phyloP scores from a whole-genome alignment of 1,140 invertebrate genomes.

The Danaus plexippus region DNA sequence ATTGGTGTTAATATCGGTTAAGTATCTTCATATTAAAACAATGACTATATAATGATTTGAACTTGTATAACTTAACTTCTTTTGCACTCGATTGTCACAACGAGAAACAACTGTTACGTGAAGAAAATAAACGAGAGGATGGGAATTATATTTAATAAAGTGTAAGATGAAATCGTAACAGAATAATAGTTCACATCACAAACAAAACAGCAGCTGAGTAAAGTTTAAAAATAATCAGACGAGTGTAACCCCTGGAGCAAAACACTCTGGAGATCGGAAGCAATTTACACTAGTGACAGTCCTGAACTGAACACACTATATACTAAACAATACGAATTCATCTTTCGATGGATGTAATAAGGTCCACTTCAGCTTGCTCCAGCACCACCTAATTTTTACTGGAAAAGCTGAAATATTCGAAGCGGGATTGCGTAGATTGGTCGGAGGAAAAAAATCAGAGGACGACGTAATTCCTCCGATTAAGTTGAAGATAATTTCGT shows the following conservation, averaged over 20 bases:
- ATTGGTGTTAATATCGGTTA: no score
- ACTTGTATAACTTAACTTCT: no score
- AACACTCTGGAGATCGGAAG: constrained; percentile 39
- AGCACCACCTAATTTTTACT: neutral
- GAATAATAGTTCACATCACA: no score
- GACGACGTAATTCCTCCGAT: constrained; percentile 34
- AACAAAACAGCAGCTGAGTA: no score
- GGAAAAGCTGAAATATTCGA: constrained; percentile 12
- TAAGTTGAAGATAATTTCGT: constrained; percentile 27
- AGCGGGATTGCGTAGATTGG: constrained; percentile 29
- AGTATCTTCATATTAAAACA: no score
- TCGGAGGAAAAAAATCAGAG: constrained; percentile 20
- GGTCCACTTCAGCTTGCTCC: neutral
- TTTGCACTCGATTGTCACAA: no score
- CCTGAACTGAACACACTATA: constrained; percentile 11
- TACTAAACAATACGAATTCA: no score
- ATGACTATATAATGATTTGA: no score
- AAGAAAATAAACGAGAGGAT: no score
- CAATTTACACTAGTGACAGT: constrained; percentile 34
- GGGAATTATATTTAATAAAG: no score
- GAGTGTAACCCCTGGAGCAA: constrained; percentile 25
- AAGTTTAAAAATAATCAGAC: constrained; percentile 1
- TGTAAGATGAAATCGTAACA: no score
- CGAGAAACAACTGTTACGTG: no score
- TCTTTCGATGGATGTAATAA: neutral